Percentiles rank a stretch among this genome's conserved stretches.
phyloP scores from a whole-genome alignment of 2,888 invertebrate genomes.

The Pachliopta kotzebuea region DNA sequence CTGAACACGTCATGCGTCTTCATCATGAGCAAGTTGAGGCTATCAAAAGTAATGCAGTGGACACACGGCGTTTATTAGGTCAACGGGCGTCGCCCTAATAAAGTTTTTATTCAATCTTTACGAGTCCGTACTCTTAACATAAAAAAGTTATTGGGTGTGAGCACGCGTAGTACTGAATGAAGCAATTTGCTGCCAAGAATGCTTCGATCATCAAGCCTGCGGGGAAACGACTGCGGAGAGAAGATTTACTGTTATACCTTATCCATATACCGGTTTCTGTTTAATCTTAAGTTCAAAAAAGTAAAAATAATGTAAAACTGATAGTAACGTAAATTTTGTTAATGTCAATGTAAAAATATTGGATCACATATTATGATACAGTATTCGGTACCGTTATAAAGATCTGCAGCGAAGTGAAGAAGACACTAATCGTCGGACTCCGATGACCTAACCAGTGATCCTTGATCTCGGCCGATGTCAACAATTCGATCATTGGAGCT shows the following conservation, averaged over 20 bases:
- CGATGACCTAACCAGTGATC: too few relatives aligned
- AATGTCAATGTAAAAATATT: too few relatives aligned
- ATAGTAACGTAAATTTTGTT: too few relatives aligned
- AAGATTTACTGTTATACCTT: conserved; percentile 13
- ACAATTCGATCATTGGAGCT: too few relatives aligned
- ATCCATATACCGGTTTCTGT: too few relatives aligned
- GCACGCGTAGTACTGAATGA: conserved; percentile 7
- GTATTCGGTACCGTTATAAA: too few relatives aligned
- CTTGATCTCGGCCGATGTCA: too few relatives aligned
- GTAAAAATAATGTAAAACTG: too few relatives aligned
- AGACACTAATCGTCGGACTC: too few relatives aligned
- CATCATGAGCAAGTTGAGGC: conserved; percentile 1
- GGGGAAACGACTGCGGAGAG: background rate
- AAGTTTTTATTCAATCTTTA: conserved; percentile 31
- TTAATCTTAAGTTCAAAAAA: too few relatives aligned
- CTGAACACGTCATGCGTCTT: background rate
- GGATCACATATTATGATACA: too few relatives aligned
- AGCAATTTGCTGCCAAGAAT: conserved; percentile 23
- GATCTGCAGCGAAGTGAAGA: too few relatives aligned
- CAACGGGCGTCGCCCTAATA: conserved; percentile 21
- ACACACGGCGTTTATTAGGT: conserved; percentile 15
- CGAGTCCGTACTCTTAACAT: conserved; percentile 29
- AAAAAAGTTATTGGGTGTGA: conserved; percentile 30
- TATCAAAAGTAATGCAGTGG: conserved; percentile 7
- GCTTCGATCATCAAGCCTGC: conserved; percentile 13